Percentiles rank a stretch among this genome's conserved stretches.
Evolutionary conservation across 2,113 vertebrate species (phyloP).

Genomic region (Ceyx margarethae): DNA sequence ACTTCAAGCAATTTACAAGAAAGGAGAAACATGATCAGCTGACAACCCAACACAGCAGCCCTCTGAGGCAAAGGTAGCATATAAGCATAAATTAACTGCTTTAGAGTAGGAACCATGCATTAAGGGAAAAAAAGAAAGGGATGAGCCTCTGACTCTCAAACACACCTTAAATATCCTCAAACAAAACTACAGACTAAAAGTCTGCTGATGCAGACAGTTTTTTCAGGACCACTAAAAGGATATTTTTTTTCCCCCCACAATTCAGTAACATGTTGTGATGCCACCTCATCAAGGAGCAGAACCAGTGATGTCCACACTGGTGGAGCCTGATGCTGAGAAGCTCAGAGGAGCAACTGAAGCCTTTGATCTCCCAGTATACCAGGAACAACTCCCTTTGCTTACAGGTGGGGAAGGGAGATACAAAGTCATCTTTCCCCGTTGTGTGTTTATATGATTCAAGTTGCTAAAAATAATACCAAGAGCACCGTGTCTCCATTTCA

Average conservation of each 20-base stretch:
- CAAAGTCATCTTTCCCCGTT: background rate
- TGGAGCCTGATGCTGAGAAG: background rate
- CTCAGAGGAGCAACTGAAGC: background rate
- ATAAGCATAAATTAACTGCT: background rate
- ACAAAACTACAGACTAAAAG: background rate
- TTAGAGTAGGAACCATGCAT: background rate
- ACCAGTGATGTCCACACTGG: fast-evolving
- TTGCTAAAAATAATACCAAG: background rate
- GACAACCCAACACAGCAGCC: background rate
- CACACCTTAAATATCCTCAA: background rate
- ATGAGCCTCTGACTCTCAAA: background rate
- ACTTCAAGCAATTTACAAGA: background rate
- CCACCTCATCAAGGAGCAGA: background rate
- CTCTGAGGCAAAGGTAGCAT: background rate
- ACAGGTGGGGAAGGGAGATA: background rate
- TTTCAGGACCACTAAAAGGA: background rate
- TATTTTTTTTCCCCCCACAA: background rate
- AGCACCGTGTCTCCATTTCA: background rate
- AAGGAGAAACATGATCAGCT: background rate
- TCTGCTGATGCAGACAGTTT: background rate
- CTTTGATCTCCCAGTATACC: background rate
- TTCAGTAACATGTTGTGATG: fast-evolving
- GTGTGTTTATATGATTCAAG: background rate
- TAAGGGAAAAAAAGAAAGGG: background rate
- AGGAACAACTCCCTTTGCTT: background rate